Evolutionary conservation across 1,140 invertebrate species (phyloP).

Genomic region (Drosophila malerkotliana): DNA sequence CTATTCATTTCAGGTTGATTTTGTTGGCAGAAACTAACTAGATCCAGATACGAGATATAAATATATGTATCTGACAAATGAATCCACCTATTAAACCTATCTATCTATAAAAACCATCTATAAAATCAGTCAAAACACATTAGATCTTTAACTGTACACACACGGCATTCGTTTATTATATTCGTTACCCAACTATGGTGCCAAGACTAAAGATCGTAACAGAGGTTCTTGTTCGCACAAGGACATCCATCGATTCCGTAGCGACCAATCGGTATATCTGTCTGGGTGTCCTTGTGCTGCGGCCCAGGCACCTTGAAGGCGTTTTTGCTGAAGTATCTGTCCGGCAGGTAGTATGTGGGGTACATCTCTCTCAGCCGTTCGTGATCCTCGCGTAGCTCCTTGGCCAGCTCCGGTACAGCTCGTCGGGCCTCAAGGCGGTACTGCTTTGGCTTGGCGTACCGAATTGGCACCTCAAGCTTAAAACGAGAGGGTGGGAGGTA

Average conservation of each 20-base stretch:
- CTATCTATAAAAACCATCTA: no score
- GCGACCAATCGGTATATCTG: conserved; percentile 50
- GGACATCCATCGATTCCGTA: conserved; percentile 69
- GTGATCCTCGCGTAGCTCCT: conserved; percentile 47
- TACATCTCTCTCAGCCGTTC: conserved; percentile 26
- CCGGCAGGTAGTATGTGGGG: conserved; percentile 57
- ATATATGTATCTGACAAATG: no score
- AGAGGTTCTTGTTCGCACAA: conserved; percentile 49
- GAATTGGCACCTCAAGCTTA: conserved; percentile 39
- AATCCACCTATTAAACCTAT: no score
- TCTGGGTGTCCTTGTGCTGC: conserved; percentile 53
- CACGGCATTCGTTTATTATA: conserved; percentile 7
- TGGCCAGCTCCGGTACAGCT: conserved; percentile 34
- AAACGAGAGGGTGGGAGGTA: conserved; percentile 31
- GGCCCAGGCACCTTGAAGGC: conserved; percentile 25
- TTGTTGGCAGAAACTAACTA: no score
- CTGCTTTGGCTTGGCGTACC: conserved; percentile 49
- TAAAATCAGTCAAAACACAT: no score
- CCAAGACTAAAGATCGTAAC: conserved; percentile 47
- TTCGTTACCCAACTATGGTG: neutral
- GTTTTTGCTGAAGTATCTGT: conserved; percentile 29
- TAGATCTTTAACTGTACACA: no score
- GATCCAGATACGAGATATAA: no score
- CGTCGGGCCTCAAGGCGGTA: conserved; percentile 42
- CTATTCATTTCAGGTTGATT: neutral